Evolutionary conservation across 2,113 vertebrate species (phyloP).

Genomic region (Anarrhichthys ocellatus): DNA sequence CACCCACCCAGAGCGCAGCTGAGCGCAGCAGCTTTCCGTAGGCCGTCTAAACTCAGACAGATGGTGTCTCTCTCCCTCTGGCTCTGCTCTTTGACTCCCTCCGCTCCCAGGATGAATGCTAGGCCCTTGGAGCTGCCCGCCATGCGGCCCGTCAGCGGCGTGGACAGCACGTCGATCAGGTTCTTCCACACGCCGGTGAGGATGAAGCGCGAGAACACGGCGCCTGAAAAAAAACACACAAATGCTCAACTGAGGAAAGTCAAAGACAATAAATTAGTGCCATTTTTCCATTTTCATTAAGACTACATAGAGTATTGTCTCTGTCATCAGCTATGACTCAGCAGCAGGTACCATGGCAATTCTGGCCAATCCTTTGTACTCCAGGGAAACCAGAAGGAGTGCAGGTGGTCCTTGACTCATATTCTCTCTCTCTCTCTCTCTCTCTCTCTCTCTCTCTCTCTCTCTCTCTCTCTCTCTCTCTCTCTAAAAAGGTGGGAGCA

Average conservation of each 20-base stretch:
- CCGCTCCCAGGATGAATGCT: conserved; percentile 93
- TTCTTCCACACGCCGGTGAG: conserved; percentile 97
- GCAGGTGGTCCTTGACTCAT: too few species aligned
- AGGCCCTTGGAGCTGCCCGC: conserved; percentile 93
- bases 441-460: too few species aligned
- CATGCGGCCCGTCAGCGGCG: conserved; percentile 93
- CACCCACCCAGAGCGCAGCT: conserved; percentile 93
- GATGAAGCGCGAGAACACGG: conserved; percentile 92
- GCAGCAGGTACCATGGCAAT: conserved; percentile 11
- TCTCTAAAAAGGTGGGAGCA: neutral
- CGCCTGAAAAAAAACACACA: conserved; percentile 79
- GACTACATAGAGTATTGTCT: too few species aligned
- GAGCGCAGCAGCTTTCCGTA: conserved; percentile 93
- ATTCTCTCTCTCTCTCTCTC: too few species aligned
- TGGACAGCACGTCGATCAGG: conserved; percentile 94
- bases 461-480: too few species aligned
- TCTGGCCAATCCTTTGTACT: neutral
- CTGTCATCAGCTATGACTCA: conserved; percentile 6
- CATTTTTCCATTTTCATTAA: neutral
- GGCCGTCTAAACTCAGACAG: conserved; percentile 94
- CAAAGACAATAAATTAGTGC: neutral
- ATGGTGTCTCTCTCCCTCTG: conserved; percentile 94
- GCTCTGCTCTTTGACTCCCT: conserved; percentile 94
- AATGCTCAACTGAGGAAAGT: fast-evolving
- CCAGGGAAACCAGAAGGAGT: neutral